phyloP scores from a whole-genome alignment of 2,888 invertebrate genomes.

The Pseudoips prasinana region DNA sequence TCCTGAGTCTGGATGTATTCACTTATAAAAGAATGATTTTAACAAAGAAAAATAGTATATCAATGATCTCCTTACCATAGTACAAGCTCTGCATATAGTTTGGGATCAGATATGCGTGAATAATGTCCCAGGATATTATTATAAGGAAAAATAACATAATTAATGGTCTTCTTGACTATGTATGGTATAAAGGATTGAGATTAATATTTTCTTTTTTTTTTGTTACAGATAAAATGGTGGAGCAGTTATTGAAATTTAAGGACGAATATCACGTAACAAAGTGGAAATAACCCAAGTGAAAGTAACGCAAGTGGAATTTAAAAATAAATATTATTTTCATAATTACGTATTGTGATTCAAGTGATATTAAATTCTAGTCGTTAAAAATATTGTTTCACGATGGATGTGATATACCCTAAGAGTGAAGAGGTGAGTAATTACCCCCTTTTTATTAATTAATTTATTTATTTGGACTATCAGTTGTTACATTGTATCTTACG shows the following conservation, averaged over 20 bases:
- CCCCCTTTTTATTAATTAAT: too few species aligned
- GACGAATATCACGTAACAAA: neutral
- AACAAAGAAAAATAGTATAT: neutral
- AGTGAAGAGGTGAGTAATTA: neutral
- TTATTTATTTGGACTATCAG: too few species aligned
- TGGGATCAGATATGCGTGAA: neutral
- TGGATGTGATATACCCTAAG: neutral
- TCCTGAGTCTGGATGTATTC: neutral
- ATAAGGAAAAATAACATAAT: too few species aligned
- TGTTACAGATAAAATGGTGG: constrained; percentile 25
- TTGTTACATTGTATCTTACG: too few species aligned
- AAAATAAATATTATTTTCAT: neutral
- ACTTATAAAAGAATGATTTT: neutral
- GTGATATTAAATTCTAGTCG: constrained; percentile 1
- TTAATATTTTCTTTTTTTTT: too few species aligned
- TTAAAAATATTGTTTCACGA: neutral
- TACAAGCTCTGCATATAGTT: too few species aligned
- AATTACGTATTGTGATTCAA: neutral
- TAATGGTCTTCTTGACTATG: too few species aligned
- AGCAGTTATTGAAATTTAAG: neutral
- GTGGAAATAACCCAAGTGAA: neutral
- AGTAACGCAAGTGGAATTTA: neutral
- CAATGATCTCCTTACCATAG: neutral
- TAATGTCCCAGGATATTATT: too few species aligned
- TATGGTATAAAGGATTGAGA: too few species aligned